Evolutionary conservation across 1,140 invertebrate genomes (phyloP).

Genomic region (Drosophila elegans): DNA sequence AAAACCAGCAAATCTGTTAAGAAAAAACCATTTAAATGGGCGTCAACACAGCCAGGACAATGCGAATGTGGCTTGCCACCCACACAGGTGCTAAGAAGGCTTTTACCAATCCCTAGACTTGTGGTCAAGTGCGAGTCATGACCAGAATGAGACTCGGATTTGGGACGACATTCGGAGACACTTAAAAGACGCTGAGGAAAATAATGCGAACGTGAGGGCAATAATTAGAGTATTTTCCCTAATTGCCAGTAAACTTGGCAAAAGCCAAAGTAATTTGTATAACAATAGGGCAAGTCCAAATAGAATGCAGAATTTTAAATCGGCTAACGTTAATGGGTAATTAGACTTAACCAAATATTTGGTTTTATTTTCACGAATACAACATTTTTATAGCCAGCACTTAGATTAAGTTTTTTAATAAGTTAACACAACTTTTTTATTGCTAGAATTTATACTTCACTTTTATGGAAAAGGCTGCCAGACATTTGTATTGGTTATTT

Average conservation of each 20-base stretch:
- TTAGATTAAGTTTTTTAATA: too few species aligned
- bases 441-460: not conserved
- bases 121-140: constrained; percentile 24
- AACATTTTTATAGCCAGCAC: too few species aligned
- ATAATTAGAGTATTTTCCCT: constrained; percentile 7
- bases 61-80: constrained; percentile 44
- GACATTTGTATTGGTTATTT: too few species aligned
- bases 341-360: not conserved
- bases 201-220: not conserved
- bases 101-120: constrained; percentile 6
- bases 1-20: constrained; percentile 70
- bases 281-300: not conserved
- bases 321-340: not conserved
- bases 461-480: too few species aligned
- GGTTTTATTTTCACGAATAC: too few species aligned
- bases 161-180: not conserved
- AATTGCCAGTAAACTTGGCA: not conserved
- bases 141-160: constrained; percentile 12
- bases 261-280: not conserved
- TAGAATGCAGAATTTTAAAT: constrained; percentile 7
- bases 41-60: constrained; percentile 26
- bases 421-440: not conserved
- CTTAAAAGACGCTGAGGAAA: not conserved
- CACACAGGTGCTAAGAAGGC: constrained; percentile 19
- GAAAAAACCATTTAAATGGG: constrained; percentile 79